phyloP scores from a whole-genome alignment of 2,888 invertebrate genomes.

The Baronia brevicornis region DNA sequence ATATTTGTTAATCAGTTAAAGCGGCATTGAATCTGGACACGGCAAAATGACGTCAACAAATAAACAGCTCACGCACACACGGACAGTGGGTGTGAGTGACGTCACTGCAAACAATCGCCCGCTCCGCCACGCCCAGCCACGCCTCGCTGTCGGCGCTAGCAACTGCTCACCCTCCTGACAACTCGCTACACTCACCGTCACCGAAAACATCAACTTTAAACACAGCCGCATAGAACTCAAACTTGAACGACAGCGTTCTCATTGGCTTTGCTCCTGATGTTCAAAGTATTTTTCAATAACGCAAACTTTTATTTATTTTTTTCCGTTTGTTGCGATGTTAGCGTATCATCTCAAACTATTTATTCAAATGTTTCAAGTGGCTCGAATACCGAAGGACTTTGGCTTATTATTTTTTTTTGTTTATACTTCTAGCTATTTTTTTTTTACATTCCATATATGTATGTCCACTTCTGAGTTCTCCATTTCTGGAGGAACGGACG shows the following conservation, averaged over 20 bases:
- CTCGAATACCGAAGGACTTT: constrained; percentile 5
- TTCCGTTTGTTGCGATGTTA: constrained; percentile 10
- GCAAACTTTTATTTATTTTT: constrained; percentile 12
- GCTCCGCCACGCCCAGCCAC: constrained; percentile 57
- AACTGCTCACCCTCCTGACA: constrained; percentile 18
- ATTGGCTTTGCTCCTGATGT: constrained; percentile 10
- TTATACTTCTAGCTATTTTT: too few relatives aligned
- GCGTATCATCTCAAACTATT: constrained; percentile 8
- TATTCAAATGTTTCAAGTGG: constrained; percentile 4
- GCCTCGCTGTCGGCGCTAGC: constrained; percentile 45
- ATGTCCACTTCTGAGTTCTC: too few relatives aligned
- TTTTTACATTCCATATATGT: too few relatives aligned
- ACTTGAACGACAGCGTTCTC: background rate
- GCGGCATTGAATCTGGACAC: background rate
- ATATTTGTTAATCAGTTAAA: too few relatives aligned
- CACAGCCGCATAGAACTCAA: background rate
- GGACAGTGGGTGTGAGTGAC: constrained; percentile 24
- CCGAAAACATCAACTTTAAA: constrained; percentile 5
- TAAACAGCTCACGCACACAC: constrained; percentile 8
- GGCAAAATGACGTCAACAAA: constrained; percentile 2
- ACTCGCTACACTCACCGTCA: background rate
- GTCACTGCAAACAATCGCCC: constrained; percentile 27
- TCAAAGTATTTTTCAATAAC: constrained; percentile 9
- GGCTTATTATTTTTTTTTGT: constrained; percentile 7
- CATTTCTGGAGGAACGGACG: too few relatives aligned